phyloP scores from a whole-genome alignment of 2,888 invertebrate species.

The Euclidia mi region DNA sequence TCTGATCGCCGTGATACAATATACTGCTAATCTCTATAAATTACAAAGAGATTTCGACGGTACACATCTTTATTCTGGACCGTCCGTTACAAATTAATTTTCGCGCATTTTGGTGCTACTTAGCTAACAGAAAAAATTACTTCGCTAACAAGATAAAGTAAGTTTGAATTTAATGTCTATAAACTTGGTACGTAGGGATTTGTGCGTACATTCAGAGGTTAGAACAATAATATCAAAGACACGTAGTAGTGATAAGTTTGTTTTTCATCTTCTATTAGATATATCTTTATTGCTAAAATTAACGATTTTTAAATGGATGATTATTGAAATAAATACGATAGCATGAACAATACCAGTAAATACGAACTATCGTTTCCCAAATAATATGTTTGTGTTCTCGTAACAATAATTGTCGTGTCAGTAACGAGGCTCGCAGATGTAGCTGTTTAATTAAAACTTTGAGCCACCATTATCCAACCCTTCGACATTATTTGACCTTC shows the following conservation, averaged over 20 bases:
- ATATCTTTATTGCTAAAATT: slow-evolving; percentile 12
- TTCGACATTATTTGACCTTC: slow-evolving; percentile 79
- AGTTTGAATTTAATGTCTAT: slow-evolving; percentile 29
- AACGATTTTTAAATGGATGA: slow-evolving; percentile 11
- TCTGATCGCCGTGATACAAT: no score
- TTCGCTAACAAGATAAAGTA: slow-evolving; percentile 21
- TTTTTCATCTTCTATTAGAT: slow-evolving; percentile 15
- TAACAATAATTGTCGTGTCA: slow-evolving; percentile 81
- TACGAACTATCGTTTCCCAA: slow-evolving; percentile 52
- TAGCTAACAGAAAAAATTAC: slow-evolving; percentile 26
- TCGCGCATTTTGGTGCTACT: slow-evolving; percentile 19
- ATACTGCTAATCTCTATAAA: no score
- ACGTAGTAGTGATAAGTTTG: slow-evolving; percentile 22
- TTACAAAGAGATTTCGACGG: no score
- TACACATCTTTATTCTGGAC: no score
- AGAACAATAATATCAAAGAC: slow-evolving; percentile 28
- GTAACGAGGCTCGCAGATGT: slow-evolving; percentile 80
- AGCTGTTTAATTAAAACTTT: slow-evolving; percentile 88
- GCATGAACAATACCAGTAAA: slow-evolving; percentile 29
- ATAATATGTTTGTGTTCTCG: slow-evolving; percentile 70
- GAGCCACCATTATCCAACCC: slow-evolving; percentile 78
- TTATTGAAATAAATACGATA: slow-evolving; percentile 11
- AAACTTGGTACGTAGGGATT: slow-evolving; percentile 40
- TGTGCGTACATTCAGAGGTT: slow-evolving; percentile 24
- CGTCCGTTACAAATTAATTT: slow-evolving; percentile 33